These are phyloP conservation scores for Tuberolachnus salignus DNA, from an alignment of 2,888 invertebrate species.

Conservation along the genomic window DNA sequence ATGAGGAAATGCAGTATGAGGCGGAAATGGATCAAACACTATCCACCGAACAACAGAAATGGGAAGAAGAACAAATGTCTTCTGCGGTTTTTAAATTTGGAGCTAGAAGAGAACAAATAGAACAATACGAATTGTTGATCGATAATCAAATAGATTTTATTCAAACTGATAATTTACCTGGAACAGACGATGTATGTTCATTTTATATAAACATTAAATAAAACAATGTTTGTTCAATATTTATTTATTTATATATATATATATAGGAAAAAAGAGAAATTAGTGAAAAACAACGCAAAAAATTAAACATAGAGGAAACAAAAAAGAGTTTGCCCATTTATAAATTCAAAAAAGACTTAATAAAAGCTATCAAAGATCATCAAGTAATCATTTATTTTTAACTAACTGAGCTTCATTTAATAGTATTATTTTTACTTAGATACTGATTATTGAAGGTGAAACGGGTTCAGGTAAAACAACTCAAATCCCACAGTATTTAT, in stretches of 20 bases:
- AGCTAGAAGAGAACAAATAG: slow-evolving; percentile 78
- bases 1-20: slow-evolving; percentile 68
- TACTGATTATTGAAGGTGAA: slow-evolving; percentile 96
- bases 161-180: slow-evolving; percentile 83
- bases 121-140: slow-evolving; percentile 84
- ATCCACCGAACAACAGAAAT: slow-evolving; percentile 87
- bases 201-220: slow-evolving; percentile 51
- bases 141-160: slow-evolving; percentile 99
- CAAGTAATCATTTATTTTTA: slow-evolving; percentile 66
- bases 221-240: neutral
- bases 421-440: slow-evolving; percentile 62
- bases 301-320: slow-evolving; percentile 86
- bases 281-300: slow-evolving; percentile 74
- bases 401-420: slow-evolving; percentile 7
- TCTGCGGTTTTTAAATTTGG: slow-evolving; percentile 93
- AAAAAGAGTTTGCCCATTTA: slow-evolving; percentile 91
- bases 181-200: slow-evolving; percentile 65
- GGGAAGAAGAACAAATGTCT: slow-evolving; percentile 97
- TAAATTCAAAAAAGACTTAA: slow-evolving; percentile 86
- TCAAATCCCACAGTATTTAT: slow-evolving; percentile 96
- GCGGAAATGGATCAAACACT: slow-evolving; percentile 84
- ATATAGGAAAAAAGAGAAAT: slow-evolving; percentile 64
- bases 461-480: slow-evolving; percentile 99
- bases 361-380: slow-evolving; percentile 87
- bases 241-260: neutral